A percentile compares a stretch with the other conserved stretches of the same genome.
Evolutionary conservation across 23 tunicate genomes (phyloP).

Genomic region (Trididemnum nubilum): DNA sequence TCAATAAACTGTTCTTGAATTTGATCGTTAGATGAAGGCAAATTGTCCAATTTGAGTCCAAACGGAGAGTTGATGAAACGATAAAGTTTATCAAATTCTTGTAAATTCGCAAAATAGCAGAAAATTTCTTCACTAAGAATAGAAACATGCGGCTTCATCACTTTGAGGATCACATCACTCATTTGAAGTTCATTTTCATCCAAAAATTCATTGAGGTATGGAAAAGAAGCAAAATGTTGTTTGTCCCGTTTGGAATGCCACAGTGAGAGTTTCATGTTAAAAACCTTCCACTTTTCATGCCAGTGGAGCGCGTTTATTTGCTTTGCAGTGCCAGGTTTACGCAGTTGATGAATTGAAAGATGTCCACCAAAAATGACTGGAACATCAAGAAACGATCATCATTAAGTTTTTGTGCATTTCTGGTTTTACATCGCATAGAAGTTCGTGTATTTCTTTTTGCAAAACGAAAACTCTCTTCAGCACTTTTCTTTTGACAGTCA

Average conservation of each 20-base stretch:
- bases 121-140: neutral
- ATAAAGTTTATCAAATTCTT: too few species aligned
- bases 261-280: neutral
- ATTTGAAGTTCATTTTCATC: too few species aligned
- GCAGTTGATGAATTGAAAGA: conserved; percentile 1
- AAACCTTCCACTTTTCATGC: conserved; percentile 10
- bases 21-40: too few species aligned
- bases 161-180: too few species aligned
- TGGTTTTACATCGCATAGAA: too few species aligned
- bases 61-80: too few species aligned
- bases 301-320: neutral
- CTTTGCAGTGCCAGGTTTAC: conserved; percentile 19
- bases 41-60: too few species aligned
- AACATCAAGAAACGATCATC: conserved; percentile 10
- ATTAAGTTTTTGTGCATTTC: neutral
- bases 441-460: too few species aligned
- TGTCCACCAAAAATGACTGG: conserved; percentile 9
- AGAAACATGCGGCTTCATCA: neutral
- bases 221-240: too few species aligned
- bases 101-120: neutral
- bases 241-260: neutral
- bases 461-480: neutral
- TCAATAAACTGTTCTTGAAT: too few species aligned
- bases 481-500: neutral
- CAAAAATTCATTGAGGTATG: too few species aligned